phyloP scores from a whole-genome alignment of 2,888 invertebrate species.

The Thera obeliscata region DNA sequence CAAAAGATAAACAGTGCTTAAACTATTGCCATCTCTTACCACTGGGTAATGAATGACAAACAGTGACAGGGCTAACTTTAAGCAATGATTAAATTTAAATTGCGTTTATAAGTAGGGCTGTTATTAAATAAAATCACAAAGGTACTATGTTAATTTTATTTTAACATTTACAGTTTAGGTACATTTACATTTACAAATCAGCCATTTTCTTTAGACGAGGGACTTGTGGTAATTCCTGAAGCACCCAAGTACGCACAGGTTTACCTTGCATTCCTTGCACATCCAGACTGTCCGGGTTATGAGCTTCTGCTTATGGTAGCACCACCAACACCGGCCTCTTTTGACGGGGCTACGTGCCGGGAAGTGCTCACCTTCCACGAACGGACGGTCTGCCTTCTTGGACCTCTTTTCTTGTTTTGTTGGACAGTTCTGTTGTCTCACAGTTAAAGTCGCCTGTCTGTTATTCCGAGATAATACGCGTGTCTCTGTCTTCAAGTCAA shows the following conservation, averaged over 20 bases:
- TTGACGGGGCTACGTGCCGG: slow-evolving; percentile 10
- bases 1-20: too few relatives aligned
- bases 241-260: slow-evolving; percentile 8
- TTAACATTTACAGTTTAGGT: too few relatives aligned
- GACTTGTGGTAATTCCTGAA: not conserved
- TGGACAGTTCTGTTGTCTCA: not conserved
- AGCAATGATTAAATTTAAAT: too few relatives aligned
- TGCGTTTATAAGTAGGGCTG: too few relatives aligned
- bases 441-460: slow-evolving; percentile 2
- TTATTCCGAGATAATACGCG: slow-evolving; percentile 1
- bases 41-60: too few relatives aligned
- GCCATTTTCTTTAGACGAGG: not conserved
- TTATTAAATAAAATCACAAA: too few relatives aligned
- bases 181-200: too few relatives aligned
- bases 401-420: not conserved
- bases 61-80: too few relatives aligned
- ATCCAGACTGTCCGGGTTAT: slow-evolving; percentile 4
- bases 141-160: too few relatives aligned
- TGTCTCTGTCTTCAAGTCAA: slow-evolving; percentile 1
- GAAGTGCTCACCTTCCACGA: slow-evolving; percentile 3
- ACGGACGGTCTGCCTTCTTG: not conserved
- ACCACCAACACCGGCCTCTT: slow-evolving; percentile 18
- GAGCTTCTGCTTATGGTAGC: slow-evolving; percentile 4
- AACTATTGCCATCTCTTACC: too few relatives aligned
- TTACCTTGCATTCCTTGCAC: slow-evolving; percentile 9